Percentiles rank a stretch among this genome's conserved stretches.
Conservation (phyloP, 2,113 vertebrate genomes). For the Phrynosoma blainvillii region DNA sequence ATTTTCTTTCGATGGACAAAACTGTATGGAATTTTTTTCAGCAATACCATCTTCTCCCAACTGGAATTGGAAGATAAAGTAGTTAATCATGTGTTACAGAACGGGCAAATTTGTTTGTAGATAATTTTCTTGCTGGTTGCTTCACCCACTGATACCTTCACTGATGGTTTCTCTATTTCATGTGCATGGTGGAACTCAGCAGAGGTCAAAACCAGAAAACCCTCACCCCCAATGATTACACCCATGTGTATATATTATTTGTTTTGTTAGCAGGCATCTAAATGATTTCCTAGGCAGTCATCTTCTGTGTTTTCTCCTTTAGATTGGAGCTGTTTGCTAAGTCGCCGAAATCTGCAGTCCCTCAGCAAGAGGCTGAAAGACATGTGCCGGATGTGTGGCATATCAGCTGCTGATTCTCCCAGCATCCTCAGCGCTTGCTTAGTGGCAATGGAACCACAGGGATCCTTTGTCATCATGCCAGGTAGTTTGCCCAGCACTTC, state of each 20-base stretch:
- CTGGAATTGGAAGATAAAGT: too few species aligned
- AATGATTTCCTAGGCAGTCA: neutral
- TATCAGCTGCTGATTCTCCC: slow-evolving; percentile 95
- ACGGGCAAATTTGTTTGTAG: too few species aligned
- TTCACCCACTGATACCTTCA: too few species aligned
- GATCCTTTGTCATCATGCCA: slow-evolving; percentile 98
- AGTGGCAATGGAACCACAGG: slow-evolving; percentile 97
- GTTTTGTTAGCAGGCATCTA: neutral
- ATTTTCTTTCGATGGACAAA: too few species aligned
- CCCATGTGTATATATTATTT: neutral
- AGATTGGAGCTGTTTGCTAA: slow-evolving; percentile 98
- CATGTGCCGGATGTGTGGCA: slow-evolving; percentile 97
- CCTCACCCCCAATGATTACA: neutral
- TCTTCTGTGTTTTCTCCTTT: slow-evolving; percentile 48
- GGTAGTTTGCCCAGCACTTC: slow-evolving; percentile 74
- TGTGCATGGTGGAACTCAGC: too few species aligned
- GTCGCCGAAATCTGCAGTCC: slow-evolving; percentile 93
- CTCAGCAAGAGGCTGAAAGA: slow-evolving; percentile 95
- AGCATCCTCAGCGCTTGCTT: slow-evolving; percentile 97
- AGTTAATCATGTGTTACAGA: too few species aligned
- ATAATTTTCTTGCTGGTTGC: too few species aligned
- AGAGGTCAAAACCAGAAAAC: neutral
- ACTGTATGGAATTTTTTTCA: too few species aligned
- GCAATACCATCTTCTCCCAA: too few species aligned
- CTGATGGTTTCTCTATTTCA: too few species aligned